Base-by-base conservation (phyloP, 2,888 invertebrate genomes). In the Nomada ferruginata region DNA sequence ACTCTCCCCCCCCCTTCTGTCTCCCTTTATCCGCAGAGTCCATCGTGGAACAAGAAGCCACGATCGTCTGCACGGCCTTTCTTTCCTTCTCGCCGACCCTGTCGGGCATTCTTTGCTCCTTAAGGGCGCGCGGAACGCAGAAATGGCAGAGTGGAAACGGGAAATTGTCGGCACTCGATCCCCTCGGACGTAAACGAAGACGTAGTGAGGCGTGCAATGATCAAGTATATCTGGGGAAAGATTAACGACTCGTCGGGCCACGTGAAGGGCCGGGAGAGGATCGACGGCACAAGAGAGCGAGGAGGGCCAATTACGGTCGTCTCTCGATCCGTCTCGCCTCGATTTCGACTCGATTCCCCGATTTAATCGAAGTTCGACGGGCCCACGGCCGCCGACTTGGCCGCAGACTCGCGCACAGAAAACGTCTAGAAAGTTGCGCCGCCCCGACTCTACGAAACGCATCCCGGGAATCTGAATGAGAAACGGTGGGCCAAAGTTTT, bases 121-220 rank as follows among this genome's bases (percentile, higher is more conserved):
- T 77, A 69, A 77, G 70, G 72, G 81, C 59, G 71, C 81, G 75
- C 75, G 84, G 72, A 85, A 75, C 84, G 85, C 80, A 83, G 85
- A 86, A 81, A 85, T 81, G 83, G 83, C 82, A 76, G 76, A 75
- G 83, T 80, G 85, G 84, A 80, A 84, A 82, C 75, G 88, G 79
- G 82, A 87, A 87, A 87, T 87, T 83, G 88, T 86, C 87, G 88
- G 84, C 86, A 72, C 79, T 86, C 86, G 84, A 86, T 87, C 79
- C 75, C 73, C 77, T 87, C 83, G 85, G 70, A 87, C 87, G 77
- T 86, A 86, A 88, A 88, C 88, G 88, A 85, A 88, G 88, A 88
- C 79, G 83, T 85, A 88, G 88, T 84, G 88, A 83, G 85, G 87
- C 87, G 87, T 87, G 88, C 88, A 86, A 88, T 88, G 87, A 88